Conservation (phyloP, 2,797 vertebrate species). For the Megaceryle alcyon region DNA sequence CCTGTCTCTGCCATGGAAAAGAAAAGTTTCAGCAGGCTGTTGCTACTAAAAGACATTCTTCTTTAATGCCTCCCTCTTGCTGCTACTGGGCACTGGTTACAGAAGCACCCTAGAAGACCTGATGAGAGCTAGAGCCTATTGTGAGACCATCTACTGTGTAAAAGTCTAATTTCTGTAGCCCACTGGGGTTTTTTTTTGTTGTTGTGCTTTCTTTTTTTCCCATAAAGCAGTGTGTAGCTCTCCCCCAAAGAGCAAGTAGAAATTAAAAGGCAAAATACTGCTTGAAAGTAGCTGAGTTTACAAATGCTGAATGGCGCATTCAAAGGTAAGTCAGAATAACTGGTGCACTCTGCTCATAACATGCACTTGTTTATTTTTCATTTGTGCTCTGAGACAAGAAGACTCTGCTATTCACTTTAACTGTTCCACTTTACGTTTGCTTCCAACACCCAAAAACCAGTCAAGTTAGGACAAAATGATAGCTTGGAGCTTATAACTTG, state of each 20-base stretch:
- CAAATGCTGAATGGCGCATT: not conserved
- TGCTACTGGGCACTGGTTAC: not conserved
- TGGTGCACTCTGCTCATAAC: not conserved
- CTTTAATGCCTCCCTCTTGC: not conserved
- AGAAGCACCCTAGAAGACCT: not conserved
- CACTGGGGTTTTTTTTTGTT: not conserved
- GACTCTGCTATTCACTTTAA: not conserved
- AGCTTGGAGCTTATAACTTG: not conserved
- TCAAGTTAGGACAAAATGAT: not conserved
- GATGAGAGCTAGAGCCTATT: not conserved
- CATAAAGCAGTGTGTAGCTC: not conserved
- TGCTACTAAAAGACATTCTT: not conserved
- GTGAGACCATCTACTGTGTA: not conserved
- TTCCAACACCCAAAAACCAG: not conserved
- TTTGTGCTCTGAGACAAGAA: not conserved
- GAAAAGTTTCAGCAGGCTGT: not conserved
- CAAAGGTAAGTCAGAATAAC: not conserved
- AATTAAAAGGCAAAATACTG: not conserved
- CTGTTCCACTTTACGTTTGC: not conserved
- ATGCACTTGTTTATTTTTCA: not conserved
- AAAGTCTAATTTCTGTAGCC: slow-evolving; percentile 16
- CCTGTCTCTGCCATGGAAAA: not conserved
- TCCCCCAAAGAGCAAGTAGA: not conserved
- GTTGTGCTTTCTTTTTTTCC: not conserved
- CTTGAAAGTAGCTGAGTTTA: not conserved